A percentile compares a stretch with the other conserved stretches of the same genome.
These are phyloP conservation scores for Temnopleurus reevesii DNA, from an alignment of 53 echinoderm and acorn worm species.

Conservation along the genomic window DNA sequence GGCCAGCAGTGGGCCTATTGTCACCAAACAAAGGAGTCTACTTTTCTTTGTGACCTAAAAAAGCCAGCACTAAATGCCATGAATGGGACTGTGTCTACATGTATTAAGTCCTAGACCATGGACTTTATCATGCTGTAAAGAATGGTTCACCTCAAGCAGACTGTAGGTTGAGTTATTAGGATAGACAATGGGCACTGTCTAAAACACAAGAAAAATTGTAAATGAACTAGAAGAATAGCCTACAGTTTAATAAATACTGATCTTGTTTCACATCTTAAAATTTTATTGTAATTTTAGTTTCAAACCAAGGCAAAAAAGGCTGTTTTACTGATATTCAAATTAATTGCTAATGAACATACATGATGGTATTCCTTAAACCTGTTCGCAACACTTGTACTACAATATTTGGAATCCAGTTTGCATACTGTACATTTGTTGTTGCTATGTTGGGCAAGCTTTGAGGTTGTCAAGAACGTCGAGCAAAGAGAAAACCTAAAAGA, in stretches of 20 bases:
- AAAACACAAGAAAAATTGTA: neutral
- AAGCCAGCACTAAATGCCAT: neutral
- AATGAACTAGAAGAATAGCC: neutral
- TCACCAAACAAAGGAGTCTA: neutral
- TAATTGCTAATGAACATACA: too few relatives aligned
- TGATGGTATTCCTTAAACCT: too few relatives aligned
- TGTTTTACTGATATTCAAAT: too few relatives aligned
- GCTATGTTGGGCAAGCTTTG: too few relatives aligned
- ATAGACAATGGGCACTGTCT: neutral
- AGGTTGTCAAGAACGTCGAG: too few relatives aligned
- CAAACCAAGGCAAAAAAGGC: too few relatives aligned
- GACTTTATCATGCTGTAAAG: neutral
- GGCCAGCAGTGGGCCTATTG: neutral
- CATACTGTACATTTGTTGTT: too few relatives aligned
- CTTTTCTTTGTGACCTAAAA: constrained; percentile 33
- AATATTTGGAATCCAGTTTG: too few relatives aligned
- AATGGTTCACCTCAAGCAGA: neutral
- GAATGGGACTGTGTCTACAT: neutral
- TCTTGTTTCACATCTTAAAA: neutral
- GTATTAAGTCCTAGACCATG: neutral
- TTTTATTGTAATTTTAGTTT: too few relatives aligned
- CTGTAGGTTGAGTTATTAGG: neutral
- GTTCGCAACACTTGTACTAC: too few relatives aligned
- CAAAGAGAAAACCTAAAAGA: too few relatives aligned
- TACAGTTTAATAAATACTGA: neutral